Evolutionary conservation across 2,113 vertebrate species (phyloP).

Genomic region (Rhea americana): DNA sequence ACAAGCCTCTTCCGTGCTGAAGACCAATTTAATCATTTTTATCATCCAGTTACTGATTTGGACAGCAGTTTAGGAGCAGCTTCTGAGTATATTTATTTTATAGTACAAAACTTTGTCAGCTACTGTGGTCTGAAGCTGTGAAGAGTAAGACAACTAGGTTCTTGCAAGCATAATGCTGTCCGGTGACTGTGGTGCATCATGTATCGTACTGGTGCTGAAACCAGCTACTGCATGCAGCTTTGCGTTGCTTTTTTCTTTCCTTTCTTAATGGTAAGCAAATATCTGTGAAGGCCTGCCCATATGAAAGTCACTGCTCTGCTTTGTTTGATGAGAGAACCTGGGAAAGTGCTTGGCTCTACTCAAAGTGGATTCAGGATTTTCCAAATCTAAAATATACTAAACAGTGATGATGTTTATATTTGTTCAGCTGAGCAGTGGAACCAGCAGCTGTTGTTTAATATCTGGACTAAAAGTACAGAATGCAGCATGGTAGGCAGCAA

Average conservation of each 20-base stretch:
- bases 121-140: neutral
- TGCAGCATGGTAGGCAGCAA: neutral
- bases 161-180: neutral
- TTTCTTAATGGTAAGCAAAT: neutral
- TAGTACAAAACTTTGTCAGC: neutral
- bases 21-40: neutral
- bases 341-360: neutral
- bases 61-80: neutral
- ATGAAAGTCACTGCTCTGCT: neutral
- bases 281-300: neutral
- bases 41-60: neutral
- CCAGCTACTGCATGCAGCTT: neutral
- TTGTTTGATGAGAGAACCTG: neutral
- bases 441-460: neutral
- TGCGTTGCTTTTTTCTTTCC: neutral
- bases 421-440: neutral
- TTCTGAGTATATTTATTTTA: neutral
- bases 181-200: neutral
- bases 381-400: neutral
- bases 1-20: neutral
- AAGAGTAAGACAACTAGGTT: neutral
- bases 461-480: conserved; percentile 31
- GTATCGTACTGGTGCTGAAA: neutral
- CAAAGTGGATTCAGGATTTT: neutral
- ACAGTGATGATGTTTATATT: neutral